phyloP scores from a whole-genome alignment of 2,113 vertebrate genomes.

The Progne subis region DNA sequence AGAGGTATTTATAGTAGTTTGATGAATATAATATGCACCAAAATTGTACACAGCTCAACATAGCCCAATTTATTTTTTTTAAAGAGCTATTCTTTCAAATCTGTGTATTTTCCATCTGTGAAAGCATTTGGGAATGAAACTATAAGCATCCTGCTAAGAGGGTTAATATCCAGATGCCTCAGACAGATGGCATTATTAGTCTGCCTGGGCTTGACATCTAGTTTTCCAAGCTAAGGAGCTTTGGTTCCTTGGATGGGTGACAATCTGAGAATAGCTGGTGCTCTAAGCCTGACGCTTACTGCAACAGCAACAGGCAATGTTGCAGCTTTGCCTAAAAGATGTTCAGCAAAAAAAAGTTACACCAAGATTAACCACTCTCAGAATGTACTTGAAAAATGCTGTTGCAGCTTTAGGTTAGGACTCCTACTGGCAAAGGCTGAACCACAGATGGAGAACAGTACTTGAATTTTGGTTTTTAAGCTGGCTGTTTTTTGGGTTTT shows the following conservation, averaged over 20 bases:
- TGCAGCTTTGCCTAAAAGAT: not conserved
- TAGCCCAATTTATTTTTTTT: not conserved
- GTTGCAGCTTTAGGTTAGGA: not conserved
- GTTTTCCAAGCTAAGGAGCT: constrained; percentile 64
- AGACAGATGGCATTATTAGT: constrained; percentile 57
- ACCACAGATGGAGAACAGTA: not conserved
- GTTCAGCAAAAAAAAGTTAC: not conserved
- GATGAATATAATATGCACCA: not conserved
- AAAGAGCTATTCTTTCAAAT: not conserved
- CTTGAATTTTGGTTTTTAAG: not conserved
- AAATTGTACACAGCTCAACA: not conserved
- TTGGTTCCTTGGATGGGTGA: constrained; percentile 40
- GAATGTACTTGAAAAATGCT: not conserved
- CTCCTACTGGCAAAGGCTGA: not conserved
- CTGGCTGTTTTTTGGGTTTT: too few relatives aligned
- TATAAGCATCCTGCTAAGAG: not conserved
- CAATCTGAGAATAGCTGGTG: constrained; percentile 28
- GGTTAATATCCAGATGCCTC: constrained; percentile 53
- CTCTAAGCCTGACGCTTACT: not conserved
- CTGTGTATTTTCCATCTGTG: not conserved
- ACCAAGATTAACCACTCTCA: not conserved
- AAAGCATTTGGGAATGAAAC: not conserved
- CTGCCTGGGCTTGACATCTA: constrained; percentile 32
- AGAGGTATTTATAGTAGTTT: not conserved
- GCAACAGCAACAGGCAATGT: not conserved